Evolutionary conservation across 2,888 invertebrate genomes (phyloP), one percentile per base, ranked within the genome.

Genomic region (Cataglyphis livida): DNA sequence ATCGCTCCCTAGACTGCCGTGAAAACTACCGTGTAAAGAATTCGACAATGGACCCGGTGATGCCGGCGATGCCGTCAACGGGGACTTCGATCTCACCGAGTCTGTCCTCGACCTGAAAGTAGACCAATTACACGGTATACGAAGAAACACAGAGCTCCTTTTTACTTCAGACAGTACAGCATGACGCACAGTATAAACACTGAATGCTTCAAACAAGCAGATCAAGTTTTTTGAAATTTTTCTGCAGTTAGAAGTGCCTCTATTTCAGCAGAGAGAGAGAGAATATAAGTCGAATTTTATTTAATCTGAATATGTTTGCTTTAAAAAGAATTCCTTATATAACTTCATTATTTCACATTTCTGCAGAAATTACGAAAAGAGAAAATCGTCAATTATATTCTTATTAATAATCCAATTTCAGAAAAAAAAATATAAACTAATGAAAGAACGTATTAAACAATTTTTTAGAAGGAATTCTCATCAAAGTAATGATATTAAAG

Each of bases 1-100:
- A 91, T 94, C 94, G 87, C 94, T 94, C 73, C 94, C 94, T 76
- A 94, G 92, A 85, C 94, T 94, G 62, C 94, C 93, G 84, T 94
- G 94, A 84, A 94, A 94, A 88, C 94, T 94, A 66, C 94, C 94
- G 82, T 94, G 94, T 73, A 94, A 91, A 75, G 94, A 94, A 90
- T 90, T 93, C n/a, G 94, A 93, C 87, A 94, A 83, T 21, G 93
- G 93, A 18, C 93, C 93, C 25, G 93, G 93, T 0, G 94, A 94
- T 9, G 94, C 94, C n/a, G 94, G 94, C 12, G 94, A 94, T 15
- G 93, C 94, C 38, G 92, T 93, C 87, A 94, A 86, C 73, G 94
- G 94, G 44, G 94, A 94, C 83, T 94, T 94, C 25, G 94, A 94
- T 88, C 94, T 92, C 65, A 93, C 94, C n/a, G 94, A 94, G 48